Conservation (phyloP, 2,888 invertebrate genomes). For the Stomorhina lunata region DNA sequence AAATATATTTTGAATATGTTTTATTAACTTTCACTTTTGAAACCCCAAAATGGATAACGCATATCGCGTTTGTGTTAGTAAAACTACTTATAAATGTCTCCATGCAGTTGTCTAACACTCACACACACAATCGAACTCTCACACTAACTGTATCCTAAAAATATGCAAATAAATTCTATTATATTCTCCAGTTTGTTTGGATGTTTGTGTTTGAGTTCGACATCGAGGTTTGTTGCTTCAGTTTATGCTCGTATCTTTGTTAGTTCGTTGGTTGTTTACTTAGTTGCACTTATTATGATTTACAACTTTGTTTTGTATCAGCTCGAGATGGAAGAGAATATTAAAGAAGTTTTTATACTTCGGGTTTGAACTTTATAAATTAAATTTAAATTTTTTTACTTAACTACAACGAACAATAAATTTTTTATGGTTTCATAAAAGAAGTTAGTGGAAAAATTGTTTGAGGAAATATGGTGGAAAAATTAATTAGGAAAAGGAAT, state of each 20-base stretch:
- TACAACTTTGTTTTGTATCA: constrained; percentile 50
- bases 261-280: constrained; percentile 19
- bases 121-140: no score
- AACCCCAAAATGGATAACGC: no score
- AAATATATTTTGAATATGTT: no score
- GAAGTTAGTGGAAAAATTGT: not conserved
- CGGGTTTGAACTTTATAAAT: constrained; percentile 16
- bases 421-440: constrained; percentile 12
- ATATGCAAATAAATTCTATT: not conserved
- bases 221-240: not conserved
- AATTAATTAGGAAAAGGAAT: no score
- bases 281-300: constrained; percentile 45
- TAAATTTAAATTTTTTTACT: constrained; percentile 49
- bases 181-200: not conserved
- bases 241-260: not conserved
- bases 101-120: no score
- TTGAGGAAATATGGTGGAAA: not conserved
- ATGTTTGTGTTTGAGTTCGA: not conserved
- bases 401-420: no score
- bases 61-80: no score
- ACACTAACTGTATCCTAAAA: no score
- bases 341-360: constrained; percentile 13
- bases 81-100: no score
- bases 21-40: no score
- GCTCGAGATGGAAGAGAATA: constrained; percentile 33